These are phyloP conservation scores for Nysson spinosus DNA, from an alignment of 2,888 invertebrate genomes.

Conservation along the genomic window DNA sequence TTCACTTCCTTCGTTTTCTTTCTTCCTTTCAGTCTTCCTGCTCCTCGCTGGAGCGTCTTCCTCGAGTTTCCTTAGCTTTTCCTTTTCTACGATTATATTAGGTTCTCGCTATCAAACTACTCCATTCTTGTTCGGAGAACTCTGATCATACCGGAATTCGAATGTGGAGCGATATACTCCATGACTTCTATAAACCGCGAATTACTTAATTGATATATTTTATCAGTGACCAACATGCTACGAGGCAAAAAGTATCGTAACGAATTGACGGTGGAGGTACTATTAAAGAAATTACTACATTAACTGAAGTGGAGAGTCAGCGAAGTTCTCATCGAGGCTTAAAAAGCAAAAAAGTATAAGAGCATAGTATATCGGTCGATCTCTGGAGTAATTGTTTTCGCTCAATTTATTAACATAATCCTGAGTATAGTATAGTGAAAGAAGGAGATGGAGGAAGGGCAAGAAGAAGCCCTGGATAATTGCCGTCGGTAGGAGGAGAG, in stretches of 20 bases:
- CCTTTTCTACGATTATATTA: too few relatives aligned
- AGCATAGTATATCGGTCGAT: slow-evolving; percentile 5
- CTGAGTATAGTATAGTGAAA: background rate
- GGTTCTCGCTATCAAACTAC: too few relatives aligned
- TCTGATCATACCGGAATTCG: too few relatives aligned
- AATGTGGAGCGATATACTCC: too few relatives aligned
- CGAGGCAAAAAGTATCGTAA: too few relatives aligned
- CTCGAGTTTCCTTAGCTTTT: slow-evolving; percentile 23
- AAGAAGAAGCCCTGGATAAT: slow-evolving; percentile 43
- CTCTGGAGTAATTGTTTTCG: slow-evolving; percentile 27
- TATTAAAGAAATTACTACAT: too few relatives aligned
- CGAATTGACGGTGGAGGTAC: too few relatives aligned
- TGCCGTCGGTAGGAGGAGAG: slow-evolving; percentile 42
- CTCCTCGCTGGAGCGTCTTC: slow-evolving; percentile 3
- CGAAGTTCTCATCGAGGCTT: background rate
- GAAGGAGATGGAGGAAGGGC: slow-evolving; percentile 1
- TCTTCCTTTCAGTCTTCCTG: background rate
- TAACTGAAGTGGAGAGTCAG: too few relatives aligned
- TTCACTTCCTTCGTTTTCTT: slow-evolving; percentile 2
- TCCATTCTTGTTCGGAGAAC: background rate
- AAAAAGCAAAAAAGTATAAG: slow-evolving; percentile 12
- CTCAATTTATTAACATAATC: slow-evolving; percentile 47
- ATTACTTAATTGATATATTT: too few relatives aligned
- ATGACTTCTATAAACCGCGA: too few relatives aligned
- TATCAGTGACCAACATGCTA: too few relatives aligned